Conservation (phyloP, 2,888 invertebrate genomes). For the Andrena praecox region DNA sequence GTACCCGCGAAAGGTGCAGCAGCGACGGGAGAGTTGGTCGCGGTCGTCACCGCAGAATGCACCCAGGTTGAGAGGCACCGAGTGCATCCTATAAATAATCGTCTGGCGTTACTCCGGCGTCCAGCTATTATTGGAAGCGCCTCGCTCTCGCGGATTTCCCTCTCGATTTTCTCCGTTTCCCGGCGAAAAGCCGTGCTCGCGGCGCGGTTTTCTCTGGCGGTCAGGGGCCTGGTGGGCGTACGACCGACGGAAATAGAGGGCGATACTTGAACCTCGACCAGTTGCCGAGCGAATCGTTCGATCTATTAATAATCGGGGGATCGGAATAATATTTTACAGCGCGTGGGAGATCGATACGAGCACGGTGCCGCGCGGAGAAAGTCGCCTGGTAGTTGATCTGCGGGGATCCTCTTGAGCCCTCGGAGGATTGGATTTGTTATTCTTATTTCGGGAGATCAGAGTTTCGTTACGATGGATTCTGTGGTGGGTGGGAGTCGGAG, state of each 20-base stretch:
- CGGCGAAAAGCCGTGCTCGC: slow-evolving; percentile 33
- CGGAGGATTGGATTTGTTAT: not conserved
- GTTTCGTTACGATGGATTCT: not conserved
- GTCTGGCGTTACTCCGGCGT: slow-evolving; percentile 58
- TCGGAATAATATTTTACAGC: slow-evolving; percentile 30
- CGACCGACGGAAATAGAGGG: slow-evolving; percentile 56
- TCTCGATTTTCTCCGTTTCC: slow-evolving; percentile 34
- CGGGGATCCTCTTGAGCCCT: not conserved
- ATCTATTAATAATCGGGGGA: slow-evolving; percentile 53
- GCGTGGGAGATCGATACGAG: slow-evolving; percentile 17
- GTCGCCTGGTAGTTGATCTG: not conserved
- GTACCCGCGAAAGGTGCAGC: slow-evolving; percentile 55
- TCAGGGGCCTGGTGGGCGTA: slow-evolving; percentile 67
- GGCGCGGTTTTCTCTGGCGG: slow-evolving; percentile 70
- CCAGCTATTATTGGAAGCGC: slow-evolving; percentile 74
- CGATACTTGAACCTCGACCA: slow-evolving; percentile 48
- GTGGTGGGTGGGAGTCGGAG: not conserved
- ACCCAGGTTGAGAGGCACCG: slow-evolving; percentile 43
- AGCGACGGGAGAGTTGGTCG: slow-evolving; percentile 18
- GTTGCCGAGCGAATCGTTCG: slow-evolving; percentile 23
- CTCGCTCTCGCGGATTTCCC: slow-evolving; percentile 44
- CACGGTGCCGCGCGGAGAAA: not conserved
- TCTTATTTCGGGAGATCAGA: not conserved
- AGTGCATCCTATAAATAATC: slow-evolving; percentile 73
- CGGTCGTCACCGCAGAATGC: slow-evolving; percentile 50